Evolutionary conservation across 1,140 invertebrate species (phyloP), one percentile per base, ranked within the genome.

Genomic region (Drosophila grimshawi): DNA sequence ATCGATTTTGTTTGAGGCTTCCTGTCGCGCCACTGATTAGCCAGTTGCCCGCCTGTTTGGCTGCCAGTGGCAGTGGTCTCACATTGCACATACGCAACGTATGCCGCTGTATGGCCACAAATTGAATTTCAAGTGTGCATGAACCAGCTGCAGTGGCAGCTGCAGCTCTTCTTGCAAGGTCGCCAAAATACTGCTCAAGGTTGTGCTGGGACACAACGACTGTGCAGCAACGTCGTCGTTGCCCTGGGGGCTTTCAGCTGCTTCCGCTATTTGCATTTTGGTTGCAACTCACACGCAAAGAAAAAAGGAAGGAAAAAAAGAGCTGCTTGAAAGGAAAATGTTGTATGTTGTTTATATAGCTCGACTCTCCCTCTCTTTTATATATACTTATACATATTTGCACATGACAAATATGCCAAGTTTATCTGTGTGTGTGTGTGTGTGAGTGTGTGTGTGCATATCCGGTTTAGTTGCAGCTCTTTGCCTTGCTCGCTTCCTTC

Each of bases 291-390:
- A 80, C 76, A 83, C 64, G 66, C 68, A 52, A 81, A 59, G 32
- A 59, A 46, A 59, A 19, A 19, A 19, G 19, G 19, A 19, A 3
- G 41, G 5, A 29, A 60, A 51, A 33, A 80, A 79, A 66, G 77
- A 83, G 81, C 64, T 66, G 64, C 81, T 86, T 86, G 76, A 64
- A 65, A 88, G 80, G 76, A 88, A 60, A 88, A 82, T 86, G 83
- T 52, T 43, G 53, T 55, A 74, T 66, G 67, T 88, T 88, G 76
- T 88, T 86, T 82, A 76, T 72, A 57, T 56, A 86, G 72, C 67
- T 56, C 64, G 30, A 55, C 49, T 59, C 51, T 29, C 41, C 27
- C 61, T 45, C 46, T 57, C 37, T 43, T 11, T 37, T 8, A 29
- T 56, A 56, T 41, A 41, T 37, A n/a, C 4, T 19, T 1, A 46